These are phyloP conservation scores for Erpornis zantholeuca DNA, from an alignment of 2,113 vertebrate genomes.

Conservation along the genomic window DNA sequence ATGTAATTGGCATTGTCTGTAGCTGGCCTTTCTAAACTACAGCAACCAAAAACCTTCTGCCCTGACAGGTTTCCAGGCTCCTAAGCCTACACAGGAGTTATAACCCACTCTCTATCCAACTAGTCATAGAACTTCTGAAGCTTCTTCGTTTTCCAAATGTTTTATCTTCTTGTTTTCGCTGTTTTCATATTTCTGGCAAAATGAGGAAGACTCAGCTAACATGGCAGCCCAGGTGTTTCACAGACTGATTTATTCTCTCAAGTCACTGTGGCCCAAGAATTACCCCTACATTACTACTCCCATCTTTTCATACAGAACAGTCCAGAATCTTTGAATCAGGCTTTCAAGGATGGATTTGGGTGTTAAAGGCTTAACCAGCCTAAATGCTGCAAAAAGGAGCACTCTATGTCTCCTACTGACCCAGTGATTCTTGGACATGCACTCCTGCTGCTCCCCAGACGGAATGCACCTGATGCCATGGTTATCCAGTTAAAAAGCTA, in stretches of 20 bases:
- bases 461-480: not conserved
- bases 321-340: not conserved
- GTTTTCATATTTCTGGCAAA: not conserved
- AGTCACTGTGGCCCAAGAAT: not conserved
- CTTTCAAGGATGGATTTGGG: not conserved
- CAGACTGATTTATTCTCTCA: not conserved
- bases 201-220: not conserved
- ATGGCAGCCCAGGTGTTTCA: not conserved
- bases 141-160: not conserved
- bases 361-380: not conserved
- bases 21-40: not conserved
- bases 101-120: not conserved
- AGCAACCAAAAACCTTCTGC: not conserved
- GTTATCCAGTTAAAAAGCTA: not conserved
- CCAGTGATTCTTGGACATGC: not conserved
- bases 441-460: fast-evolving
- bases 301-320: not conserved
- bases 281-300: not conserved
- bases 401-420: not conserved
- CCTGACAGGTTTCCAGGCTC: not conserved
- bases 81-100: not conserved
- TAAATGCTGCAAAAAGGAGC: not conserved
- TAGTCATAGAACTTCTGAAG: not conserved
- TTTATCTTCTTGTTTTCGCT: not conserved
- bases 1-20: not conserved